Base-by-base conservation (phyloP, 2,113 vertebrate species). In the Athene cunicularia region DNA sequence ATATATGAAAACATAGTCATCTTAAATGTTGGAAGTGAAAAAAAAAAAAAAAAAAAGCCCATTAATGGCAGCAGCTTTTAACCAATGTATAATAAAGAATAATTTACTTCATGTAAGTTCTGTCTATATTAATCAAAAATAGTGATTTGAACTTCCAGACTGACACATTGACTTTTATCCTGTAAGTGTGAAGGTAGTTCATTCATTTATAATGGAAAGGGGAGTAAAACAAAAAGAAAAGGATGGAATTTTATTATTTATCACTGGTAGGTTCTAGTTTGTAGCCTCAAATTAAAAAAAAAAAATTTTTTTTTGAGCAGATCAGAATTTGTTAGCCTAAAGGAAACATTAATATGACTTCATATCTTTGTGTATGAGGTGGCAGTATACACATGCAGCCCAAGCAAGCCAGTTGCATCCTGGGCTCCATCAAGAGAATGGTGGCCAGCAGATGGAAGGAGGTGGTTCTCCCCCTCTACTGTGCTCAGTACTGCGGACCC, bases 361-460 rank as follows among this genome's bases (percentile, higher is more conserved):
- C 11, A 2, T 76, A 16, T n/a, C 11, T 64, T 52, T 43, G 11
- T 19, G 16, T 39, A 10, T 45, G 13, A 50, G 11, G n/a, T 39
- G 18, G n/a, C 23, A 77, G 12, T 58, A 12, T 1, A 28, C 0
- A 0, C 59, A 73, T 8, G 33, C 24, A 52, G 26, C 19, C 37
- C 26, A 43, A 43, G 59, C 73, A 76, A 13, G 47, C 26, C 16
- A 72, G 0, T 8, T 0, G 1, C 41, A n/a, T 58, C 9, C 45
- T 47, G 45, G 19, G 45, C 41, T 45, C 4, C 41, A 33, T 82
- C 14, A 24, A 67, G 67, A 72, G 12, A 18, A 82, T 1, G 0
- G 0, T 32, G 33, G 7, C 24, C 21, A 52, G 41, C 23, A 67
- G 28, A 13, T 39, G 0, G 0, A 49, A 32, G 0, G 0, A 49